These are phyloP conservation scores for Esox lucius DNA, from an alignment of 2,797 vertebrate genomes.

Conservation along the genomic window DNA sequence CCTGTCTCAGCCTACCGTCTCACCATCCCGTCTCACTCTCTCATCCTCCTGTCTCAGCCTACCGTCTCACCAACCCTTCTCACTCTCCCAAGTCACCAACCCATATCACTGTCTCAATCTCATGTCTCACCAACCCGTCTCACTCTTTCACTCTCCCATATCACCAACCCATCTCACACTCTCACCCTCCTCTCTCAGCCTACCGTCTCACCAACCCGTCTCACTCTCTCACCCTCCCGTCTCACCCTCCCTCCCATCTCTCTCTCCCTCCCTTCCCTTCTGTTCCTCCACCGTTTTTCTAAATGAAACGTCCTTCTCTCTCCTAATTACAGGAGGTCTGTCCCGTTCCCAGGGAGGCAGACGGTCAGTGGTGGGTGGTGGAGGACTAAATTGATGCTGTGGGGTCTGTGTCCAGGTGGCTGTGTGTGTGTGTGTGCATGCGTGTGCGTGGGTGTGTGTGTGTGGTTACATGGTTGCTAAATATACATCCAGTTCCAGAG, in stretches of 20 bases:
- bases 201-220: not conserved
- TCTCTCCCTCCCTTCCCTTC: not conserved
- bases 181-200: not conserved
- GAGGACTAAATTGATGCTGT: slow-evolving; percentile 41
- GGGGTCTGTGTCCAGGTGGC: slow-evolving; percentile 19
- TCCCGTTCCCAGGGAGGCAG: slow-evolving; percentile 32
- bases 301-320: slow-evolving; percentile 43
- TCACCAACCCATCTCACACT: not conserved
- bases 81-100: too few relatives aligned
- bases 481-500: not conserved
- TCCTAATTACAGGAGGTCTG: slow-evolving; percentile 50
- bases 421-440: slow-evolving; percentile 3
- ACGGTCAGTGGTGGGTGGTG: slow-evolving; percentile 22
- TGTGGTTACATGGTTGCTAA: slow-evolving; percentile 4
- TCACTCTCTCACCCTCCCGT: not conserved
- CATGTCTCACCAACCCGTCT: too few relatives aligned
- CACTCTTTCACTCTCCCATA: not conserved
- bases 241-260: slow-evolving; percentile 7
- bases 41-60: too few relatives aligned
- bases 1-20: too few relatives aligned
- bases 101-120: too few relatives aligned
- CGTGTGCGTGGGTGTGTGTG: not conserved
- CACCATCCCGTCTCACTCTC: too few relatives aligned
- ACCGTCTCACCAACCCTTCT: too few relatives aligned
- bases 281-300: not conserved